phyloP scores from a whole-genome alignment of 2,113 vertebrate species.

The Colaptes auratus region DNA sequence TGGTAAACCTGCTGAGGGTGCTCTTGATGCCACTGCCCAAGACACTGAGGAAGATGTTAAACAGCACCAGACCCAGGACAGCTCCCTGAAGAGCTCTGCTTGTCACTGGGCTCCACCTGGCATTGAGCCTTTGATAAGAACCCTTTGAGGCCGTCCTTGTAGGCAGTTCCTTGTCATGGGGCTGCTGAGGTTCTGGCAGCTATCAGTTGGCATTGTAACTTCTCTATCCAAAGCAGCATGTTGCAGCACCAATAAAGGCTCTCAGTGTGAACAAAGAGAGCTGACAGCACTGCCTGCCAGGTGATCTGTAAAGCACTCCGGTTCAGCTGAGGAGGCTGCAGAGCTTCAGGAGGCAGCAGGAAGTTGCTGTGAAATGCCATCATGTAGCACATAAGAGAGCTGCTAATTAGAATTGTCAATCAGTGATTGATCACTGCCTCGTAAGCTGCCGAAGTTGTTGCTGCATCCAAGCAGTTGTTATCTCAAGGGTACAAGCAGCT shows the following conservation, averaged over 20 bases:
- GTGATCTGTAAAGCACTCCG: constrained; percentile 62
- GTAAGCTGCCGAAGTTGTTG: constrained; percentile 62
- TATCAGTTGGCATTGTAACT: neutral
- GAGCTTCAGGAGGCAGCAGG: constrained; percentile 61
- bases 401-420: constrained; percentile 82
- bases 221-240: constrained; percentile 32
- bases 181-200: constrained; percentile 19
- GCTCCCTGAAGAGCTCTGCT: too few species aligned
- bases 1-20: too few species aligned
- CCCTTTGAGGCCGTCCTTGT: too few species aligned
- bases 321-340: constrained; percentile 6
- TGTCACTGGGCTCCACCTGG: too few species aligned
- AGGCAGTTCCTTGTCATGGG: too few species aligned
- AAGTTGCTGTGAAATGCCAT: constrained; percentile 64
- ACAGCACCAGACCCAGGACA: too few species aligned
- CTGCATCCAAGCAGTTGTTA: constrained; percentile 68
- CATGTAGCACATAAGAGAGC: constrained; percentile 58
- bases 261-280: constrained; percentile 60
- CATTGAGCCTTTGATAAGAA: too few species aligned
- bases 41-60: too few species aligned
- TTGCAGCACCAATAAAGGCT: constrained; percentile 21
- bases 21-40: too few species aligned
- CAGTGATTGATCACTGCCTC: constrained; percentile 73
- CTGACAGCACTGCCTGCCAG: constrained; percentile 29
- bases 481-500: constrained; percentile 67